Base-by-base conservation (phyloP, 2,888 invertebrate species). In the Orthosia incerta region DNA sequence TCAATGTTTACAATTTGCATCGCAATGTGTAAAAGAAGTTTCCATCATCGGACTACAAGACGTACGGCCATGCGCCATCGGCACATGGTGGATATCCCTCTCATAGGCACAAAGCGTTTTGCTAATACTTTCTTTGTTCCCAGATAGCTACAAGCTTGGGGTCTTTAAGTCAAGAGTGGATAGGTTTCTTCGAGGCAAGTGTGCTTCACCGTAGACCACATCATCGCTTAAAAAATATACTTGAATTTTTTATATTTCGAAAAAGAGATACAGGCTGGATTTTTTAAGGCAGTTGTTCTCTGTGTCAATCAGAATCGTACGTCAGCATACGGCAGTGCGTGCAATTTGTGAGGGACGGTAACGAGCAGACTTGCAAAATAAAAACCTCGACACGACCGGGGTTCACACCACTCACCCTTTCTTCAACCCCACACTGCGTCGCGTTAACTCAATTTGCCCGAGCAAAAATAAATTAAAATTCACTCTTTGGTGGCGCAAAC, bases 391-490 rank as follows among this genome's bases (percentile, higher is more conserved):
- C 60, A 26, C 39, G 55, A 31, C 23, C 55, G 55, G 67, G 65
- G 74, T 75, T 69, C 70, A 71, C 69, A 71, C 48, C 16, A 56
- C 77, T 67, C 72, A 77, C 67, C 64, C 76, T 79, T 77, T 74
- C 83, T 74, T 74, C 50, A 53, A 71, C 57, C 50, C 31, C 65
- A 51, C 51, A 66, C 46, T 64, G 81, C 71, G 66, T 31, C 69
- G 60, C 74, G 76, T 78, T 83, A 86, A 81, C 78, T 75, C 75
- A 83, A 86, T 85, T 83, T 73, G 65, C 69, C 65, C 64, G 60
- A 68, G 74, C 84, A 82, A 87, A 89, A 88, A 88, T 78, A 82
- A 89, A 89, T 88, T 86, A 86, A 86, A 88, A 85, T 76, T 73
- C 83, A 80, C 79, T 79, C 71, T 70, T 76, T 78, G 71, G 68